Conservation (phyloP, 2,797 vertebrate genomes). For the Chromobotia macracanthus region DNA sequence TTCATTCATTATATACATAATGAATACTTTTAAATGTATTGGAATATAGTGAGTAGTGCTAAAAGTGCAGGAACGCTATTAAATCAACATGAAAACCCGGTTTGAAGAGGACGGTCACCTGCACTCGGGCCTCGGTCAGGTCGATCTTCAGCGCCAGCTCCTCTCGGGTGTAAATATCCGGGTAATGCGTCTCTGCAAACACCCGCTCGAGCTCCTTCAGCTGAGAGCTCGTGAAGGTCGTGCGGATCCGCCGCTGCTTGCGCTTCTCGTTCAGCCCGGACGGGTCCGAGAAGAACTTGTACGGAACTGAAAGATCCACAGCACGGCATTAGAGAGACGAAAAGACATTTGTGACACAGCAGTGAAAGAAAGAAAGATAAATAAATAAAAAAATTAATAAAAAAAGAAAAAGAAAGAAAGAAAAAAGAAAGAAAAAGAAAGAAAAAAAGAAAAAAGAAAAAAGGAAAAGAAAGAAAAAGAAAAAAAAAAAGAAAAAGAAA, state of each 20-base stretch:
- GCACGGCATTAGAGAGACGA: no score
- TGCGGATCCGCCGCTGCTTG: conserved; percentile 94
- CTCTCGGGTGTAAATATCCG: conserved; percentile 95
- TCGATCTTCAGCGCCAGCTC: conserved; percentile 96
- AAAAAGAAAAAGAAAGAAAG: no score
- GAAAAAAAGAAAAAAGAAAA: no score
- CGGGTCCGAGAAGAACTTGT: conserved; percentile 96
- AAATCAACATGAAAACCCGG: no score
- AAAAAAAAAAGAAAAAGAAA: no score
- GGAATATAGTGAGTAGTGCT: no score
- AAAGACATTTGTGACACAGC: no score
- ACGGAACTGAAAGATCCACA: conserved; percentile 81
- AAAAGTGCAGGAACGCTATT: no score
- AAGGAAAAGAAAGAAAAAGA: no score
- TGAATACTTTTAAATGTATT: no score
- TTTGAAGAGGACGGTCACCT: no score
- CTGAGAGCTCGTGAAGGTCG: conserved; percentile 96
- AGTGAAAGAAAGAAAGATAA: neutral
- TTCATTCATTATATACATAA: no score
- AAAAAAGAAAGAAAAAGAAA: neutral
- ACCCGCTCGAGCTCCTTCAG: conserved; percentile 95
- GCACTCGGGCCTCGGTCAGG: conserved; percentile 93
- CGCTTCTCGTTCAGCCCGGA: conserved; percentile 94
- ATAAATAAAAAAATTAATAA: neutral
- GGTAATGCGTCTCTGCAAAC: conserved; percentile 95